Evolutionary conservation across 2,888 invertebrate genomes (phyloP).

Genomic region (Eristalinus sepulchralis): DNA sequence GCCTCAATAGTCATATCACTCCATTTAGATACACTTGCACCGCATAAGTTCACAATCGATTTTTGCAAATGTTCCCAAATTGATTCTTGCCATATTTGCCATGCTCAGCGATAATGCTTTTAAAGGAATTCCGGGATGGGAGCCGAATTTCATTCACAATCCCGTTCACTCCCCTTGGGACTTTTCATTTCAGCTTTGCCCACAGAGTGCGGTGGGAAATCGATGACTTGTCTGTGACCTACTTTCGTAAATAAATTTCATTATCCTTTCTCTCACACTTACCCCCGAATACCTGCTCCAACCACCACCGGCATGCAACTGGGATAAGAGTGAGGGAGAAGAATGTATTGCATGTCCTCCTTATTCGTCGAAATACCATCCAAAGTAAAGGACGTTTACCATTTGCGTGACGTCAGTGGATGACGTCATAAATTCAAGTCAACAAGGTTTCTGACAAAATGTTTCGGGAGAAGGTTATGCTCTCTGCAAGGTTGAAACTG

Average conservation of each 20-base stretch:
- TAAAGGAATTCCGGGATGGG: neutral
- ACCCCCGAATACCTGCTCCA: neutral
- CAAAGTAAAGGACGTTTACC: slow-evolving; percentile 32
- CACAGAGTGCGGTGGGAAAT: slow-evolving; percentile 26
- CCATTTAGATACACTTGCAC: no score
- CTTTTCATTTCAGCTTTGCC: neutral
- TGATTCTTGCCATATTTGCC: neutral
- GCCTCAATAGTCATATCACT: neutral
- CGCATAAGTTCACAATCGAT: neutral
- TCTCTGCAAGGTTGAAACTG: slow-evolving; percentile 34
- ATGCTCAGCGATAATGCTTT: neutral
- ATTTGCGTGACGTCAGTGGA: slow-evolving; percentile 56
- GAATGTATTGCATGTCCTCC: slow-evolving; percentile 39
- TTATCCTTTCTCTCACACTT: slow-evolving; percentile 25
- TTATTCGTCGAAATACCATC: slow-evolving; percentile 24
- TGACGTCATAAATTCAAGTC: slow-evolving; percentile 57
- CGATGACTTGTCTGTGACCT: slow-evolving; percentile 67
- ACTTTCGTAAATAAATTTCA: slow-evolving; percentile 57
- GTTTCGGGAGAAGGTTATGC: slow-evolving; percentile 44
- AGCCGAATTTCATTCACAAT: slow-evolving; percentile 36
- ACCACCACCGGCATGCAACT: neutral
- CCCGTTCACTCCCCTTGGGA: neutral
- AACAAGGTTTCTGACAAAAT: slow-evolving; percentile 37
- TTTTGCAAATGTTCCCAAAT: neutral
- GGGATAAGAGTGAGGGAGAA: neutral